Base-by-base conservation (phyloP, 2,113 vertebrate species). In the Machaerirhynchus nigripectus region DNA sequence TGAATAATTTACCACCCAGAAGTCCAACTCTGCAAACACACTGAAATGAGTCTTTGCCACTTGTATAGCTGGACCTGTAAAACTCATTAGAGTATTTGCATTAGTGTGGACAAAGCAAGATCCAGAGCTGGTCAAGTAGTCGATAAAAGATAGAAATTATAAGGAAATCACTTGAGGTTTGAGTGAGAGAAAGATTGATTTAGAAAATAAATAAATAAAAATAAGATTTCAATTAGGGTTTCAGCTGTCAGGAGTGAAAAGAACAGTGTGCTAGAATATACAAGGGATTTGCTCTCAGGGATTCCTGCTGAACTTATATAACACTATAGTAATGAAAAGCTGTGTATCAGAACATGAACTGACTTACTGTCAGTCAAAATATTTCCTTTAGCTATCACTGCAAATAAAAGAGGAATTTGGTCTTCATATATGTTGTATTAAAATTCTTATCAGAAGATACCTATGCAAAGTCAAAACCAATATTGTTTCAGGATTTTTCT, bases 181-280 rank as follows among this genome's bases (percentile, higher is more conserved):
- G 37, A 81, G 33, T 84, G 53, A 95, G 89, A 87, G 56, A 95
- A 92, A 73, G 35, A 76, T 91, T 69, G 83, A 64, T 87, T 88
- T 92, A 64, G 68, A 81, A 94, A 93, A 93, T 80, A 89, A 93
- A 92, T 84, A 95, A 96, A 93, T 76, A 95, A 92, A n/a, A 61
- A 20, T 47, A 69, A 85, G 40, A 80, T 94, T 95, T 96, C 87
- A 93, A 90, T 93, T 95, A 91, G 87, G 31, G 90, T 93, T 95
- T 95, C 55, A 91, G 65, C 76, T 35, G 19, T 95, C 65, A 89
- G 84, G 57, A 85, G n/a, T 64, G 79, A 47, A 94, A 84, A 93
- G 83, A 95, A 86, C 49, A 87, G 76, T 92, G 57, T 67, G 53
- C 52, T 74, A 47, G 65, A 84, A 92, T 95, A 96, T 87, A 64